phyloP scores from a whole-genome alignment of 1,140 invertebrate species.

The Lepidurus apus region DNA sequence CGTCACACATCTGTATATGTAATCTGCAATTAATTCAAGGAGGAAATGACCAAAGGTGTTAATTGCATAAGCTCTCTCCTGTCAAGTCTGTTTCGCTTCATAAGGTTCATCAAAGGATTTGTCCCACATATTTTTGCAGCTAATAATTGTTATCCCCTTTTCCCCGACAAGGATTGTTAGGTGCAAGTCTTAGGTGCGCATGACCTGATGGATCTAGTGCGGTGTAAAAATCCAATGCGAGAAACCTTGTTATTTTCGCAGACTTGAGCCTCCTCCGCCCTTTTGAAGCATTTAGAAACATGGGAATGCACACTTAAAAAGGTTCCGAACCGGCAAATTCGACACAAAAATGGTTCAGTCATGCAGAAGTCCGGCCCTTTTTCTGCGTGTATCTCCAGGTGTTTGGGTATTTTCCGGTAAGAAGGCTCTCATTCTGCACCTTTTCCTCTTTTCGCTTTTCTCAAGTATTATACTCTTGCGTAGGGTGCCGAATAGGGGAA shows the following conservation, averaged over 20 bases:
- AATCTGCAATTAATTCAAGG: constrained; percentile 16
- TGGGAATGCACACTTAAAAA: background rate
- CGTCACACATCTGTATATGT: background rate
- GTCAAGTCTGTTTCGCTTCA: background rate
- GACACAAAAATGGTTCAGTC: constrained; percentile 7
- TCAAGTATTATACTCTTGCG: background rate
- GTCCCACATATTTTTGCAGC: background rate
- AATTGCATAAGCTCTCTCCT: constrained; percentile 2
- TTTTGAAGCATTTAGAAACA: background rate
- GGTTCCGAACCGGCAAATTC: background rate
- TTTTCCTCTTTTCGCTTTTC: background rate
- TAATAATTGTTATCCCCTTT: background rate
- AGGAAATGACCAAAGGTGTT: constrained; percentile 13
- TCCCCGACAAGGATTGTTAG: background rate
- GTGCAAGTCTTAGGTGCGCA: background rate
- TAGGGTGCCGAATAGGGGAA: background rate
- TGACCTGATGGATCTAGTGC: background rate
- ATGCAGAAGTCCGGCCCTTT: constrained; percentile 7
- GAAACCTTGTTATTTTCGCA: constrained; percentile 19
- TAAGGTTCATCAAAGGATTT: background rate
- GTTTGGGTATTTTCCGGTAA: background rate
- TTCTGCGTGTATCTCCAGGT: constrained; percentile 5
- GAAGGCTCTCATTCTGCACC: background rate
- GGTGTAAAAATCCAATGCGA: background rate
- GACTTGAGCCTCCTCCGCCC: background rate